Percentiles rank a stretch among this genome's conserved stretches.
These are phyloP conservation scores for Eupithecia inturbata DNA, from an alignment of 2,888 invertebrate genomes.

Conservation along the genomic window DNA sequence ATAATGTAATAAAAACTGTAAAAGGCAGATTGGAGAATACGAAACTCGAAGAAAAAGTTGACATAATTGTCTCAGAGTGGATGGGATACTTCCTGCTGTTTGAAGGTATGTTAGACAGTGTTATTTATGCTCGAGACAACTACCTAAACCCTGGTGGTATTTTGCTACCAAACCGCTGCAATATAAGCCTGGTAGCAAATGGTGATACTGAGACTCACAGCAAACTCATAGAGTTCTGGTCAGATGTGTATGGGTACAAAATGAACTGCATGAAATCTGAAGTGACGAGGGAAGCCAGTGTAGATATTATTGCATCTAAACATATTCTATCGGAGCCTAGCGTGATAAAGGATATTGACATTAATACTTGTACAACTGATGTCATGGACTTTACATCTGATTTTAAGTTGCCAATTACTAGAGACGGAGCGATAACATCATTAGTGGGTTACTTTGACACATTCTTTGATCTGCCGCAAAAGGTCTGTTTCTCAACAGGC, in stretches of 20 bases:
- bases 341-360: conserved; percentile 88
- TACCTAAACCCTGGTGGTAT: conserved; percentile 90
- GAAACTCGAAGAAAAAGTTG: conserved; percentile 90
- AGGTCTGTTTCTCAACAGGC: conserved; percentile 90
- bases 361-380: conserved; percentile 88
- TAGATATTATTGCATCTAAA: conserved; percentile 80
- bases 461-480: conserved; percentile 89
- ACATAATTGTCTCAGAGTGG: conserved; percentile 98
- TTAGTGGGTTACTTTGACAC: conserved; percentile 97
- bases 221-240: conserved; percentile 93
- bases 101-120: conserved; percentile 98
- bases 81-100: conserved; percentile 99
- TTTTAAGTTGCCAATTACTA: conserved; percentile 86
- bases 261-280: conserved; percentile 96
- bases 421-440: conserved; percentile 89
- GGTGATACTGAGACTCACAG: conserved; percentile 90
- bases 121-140: conserved; percentile 93
- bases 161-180: conserved; percentile 93
- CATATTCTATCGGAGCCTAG: conserved; percentile 87
- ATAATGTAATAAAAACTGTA: conserved; percentile 89
- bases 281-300: conserved; percentile 89
- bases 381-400: conserved; percentile 89
- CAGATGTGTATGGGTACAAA: conserved; percentile 96
- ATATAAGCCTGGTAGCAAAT: conserved; percentile 91
- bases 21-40: conserved; percentile 95